Percentiles rank a stretch among this genome's conserved stretches.
Conservation (phyloP, 2,888 invertebrate genomes). For the Aspidiotus rigidus region DNA sequence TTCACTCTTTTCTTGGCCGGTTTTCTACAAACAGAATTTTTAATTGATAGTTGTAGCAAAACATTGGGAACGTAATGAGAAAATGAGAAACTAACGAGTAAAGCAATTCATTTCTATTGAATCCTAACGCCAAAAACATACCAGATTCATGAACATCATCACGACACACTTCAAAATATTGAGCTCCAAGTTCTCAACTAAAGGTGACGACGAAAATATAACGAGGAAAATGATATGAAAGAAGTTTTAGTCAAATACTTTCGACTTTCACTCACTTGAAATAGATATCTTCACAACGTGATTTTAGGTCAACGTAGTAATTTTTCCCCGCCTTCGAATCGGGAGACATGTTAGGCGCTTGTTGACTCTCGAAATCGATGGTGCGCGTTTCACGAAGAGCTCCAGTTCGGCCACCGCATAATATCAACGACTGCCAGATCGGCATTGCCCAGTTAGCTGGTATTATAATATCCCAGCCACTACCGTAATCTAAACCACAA, state of each 20-base stretch:
- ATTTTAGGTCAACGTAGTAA: conserved; percentile 34
- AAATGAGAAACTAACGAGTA: too few species aligned
- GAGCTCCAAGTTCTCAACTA: neutral
- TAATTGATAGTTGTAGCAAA: neutral
- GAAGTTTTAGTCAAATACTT: neutral
- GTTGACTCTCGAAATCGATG: conserved; percentile 58
- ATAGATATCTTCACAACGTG: conserved; percentile 8
- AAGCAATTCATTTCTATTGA: too few species aligned
- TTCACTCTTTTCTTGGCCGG: conserved; percentile 83
- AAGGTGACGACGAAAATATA: neutral
- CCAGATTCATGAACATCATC: too few species aligned
- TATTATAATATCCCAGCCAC: conserved; percentile 79
- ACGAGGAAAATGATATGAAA: neutral
- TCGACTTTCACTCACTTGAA: conserved; percentile 14
- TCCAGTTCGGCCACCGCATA: conserved; percentile 70
- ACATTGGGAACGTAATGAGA: too few species aligned
- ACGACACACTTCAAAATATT: too few species aligned
- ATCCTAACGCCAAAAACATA: too few species aligned
- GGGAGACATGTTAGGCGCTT: conserved; percentile 50
- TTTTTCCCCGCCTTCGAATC: conserved; percentile 62
- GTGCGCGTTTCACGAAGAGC: conserved; percentile 68
- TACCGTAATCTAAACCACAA: conserved; percentile 54
- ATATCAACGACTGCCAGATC: conserved; percentile 73
- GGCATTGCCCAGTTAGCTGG: conserved; percentile 77
- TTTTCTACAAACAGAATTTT: conserved; percentile 43